Percentiles rank a stretch among this genome's conserved stretches.
phyloP scores from a whole-genome alignment of 2,797 vertebrate species.

The Steatocranus sp. region DNA sequence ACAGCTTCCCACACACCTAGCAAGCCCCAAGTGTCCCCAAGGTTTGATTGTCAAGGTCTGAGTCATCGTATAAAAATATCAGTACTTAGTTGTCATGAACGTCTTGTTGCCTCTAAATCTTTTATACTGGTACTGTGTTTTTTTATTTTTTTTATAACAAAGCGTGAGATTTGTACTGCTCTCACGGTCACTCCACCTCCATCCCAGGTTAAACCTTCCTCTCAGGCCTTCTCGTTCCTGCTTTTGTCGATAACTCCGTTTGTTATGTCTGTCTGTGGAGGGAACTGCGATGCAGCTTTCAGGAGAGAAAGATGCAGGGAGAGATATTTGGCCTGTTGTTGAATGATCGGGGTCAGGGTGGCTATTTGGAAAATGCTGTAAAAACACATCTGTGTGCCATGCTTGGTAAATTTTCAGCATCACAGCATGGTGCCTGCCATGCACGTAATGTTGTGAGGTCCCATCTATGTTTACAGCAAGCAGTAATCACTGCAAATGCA shows the following conservation, averaged over 20 bases:
- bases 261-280: conserved; percentile 24
- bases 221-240: background rate
- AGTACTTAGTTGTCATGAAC: background rate
- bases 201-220: background rate
- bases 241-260: background rate
- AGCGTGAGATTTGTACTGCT: background rate
- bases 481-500: background rate
- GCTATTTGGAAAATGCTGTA: background rate
- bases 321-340: background rate
- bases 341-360: background rate
- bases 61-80: background rate
- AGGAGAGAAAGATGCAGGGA: background rate
- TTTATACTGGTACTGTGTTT: background rate
- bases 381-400: background rate
- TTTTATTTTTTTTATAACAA: background rate
- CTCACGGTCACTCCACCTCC: background rate
- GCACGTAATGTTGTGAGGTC: background rate
- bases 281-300: background rate
- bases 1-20: background rate
- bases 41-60: background rate
- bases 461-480: background rate
- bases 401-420: background rate
- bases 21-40: background rate
- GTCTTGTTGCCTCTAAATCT: background rate
- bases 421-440: background rate